A percentile compares a stretch with the other conserved stretches of the same genome.
Conservation (phyloP, 1,140 invertebrate species). For the Harlomillsia oculata region DNA sequence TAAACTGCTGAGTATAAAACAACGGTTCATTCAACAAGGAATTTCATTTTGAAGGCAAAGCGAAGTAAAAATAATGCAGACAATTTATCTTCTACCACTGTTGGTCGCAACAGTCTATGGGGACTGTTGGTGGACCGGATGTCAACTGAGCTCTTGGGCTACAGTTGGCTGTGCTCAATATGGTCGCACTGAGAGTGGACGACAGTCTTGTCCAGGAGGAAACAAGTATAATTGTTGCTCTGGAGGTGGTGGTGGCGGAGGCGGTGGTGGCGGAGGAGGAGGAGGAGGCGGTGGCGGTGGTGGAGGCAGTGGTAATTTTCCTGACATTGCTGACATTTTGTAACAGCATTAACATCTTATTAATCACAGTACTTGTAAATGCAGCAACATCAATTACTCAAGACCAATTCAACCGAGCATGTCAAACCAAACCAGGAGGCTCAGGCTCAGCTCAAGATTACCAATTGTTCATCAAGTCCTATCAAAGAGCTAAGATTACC, state of each 20-base stretch:
- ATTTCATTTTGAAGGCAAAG: no score
- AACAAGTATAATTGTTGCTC: constrained; percentile 1
- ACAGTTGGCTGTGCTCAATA: constrained; percentile 2
- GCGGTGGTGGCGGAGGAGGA: no score
- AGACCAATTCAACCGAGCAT: constrained; percentile 6
- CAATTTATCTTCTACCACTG: no score
- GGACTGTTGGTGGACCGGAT: constrained; percentile 6
- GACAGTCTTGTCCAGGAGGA: neutral
- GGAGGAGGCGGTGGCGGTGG: no score
- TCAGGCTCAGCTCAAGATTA: neutral
- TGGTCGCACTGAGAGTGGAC: neutral
- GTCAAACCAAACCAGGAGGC: neutral
- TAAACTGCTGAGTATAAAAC: no score
- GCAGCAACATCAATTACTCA: neutral
- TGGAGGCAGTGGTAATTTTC: no score
- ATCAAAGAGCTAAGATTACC: constrained; percentile 8
- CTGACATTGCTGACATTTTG: no score
- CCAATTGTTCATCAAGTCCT: constrained; percentile 14
- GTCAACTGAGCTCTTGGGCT: constrained; percentile 4
- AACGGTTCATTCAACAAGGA: no score
- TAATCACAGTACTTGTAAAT: neutral
- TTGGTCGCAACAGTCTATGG: neutral
- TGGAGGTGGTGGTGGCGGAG: no score
- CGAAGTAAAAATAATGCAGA: no score
- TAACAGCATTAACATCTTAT: no score